Evolutionary conservation across 2,888 invertebrate genomes (phyloP), one percentile per base, ranked within the genome.

Genomic region (Tinea pellionella): DNA sequence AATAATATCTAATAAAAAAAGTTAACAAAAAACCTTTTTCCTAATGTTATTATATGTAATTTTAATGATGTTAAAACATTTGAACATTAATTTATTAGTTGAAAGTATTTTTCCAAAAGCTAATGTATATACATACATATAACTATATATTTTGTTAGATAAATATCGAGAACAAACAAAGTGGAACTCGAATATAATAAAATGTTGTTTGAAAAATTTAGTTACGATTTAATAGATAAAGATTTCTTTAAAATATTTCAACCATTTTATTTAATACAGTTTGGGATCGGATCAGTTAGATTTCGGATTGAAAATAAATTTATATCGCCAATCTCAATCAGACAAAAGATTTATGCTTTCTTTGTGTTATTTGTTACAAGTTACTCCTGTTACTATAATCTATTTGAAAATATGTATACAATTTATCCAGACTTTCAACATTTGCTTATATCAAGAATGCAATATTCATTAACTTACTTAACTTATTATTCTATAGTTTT

Each of bases 171-270:
- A 3, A 24, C 6, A 3, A 6, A 24, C 24, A 24, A 3, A 24
- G 2, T 3, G 24, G 6, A 2, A 24, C 2, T 24, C 24, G 6
- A 24, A 6, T 24, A 24, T 24, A 24, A 9, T 6, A 37, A 2
- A 37, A 37, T 37, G 37, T 6, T 24, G 2, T 55, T 55, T 6
- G 55, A 55, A 18, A 55, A 19, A 3, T 29, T 55, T 2, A 55
- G 18, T 55, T 55, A 55, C 24, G 55, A 55, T 24, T 24, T 55
- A n/a, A 55, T 55, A 16, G 55, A 55, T 2, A 29, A 19, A 12
- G 55, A 55, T 7, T 55, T 55, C 18, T 55, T 55, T 55, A 18
- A 55, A 18, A 55, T 55, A n/a, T 55, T 55, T 19, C 19, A 12
- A 19, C 55, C 55, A 4, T 2, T 29, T 19, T 55, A 55, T 18